phyloP scores from a whole-genome alignment of 2,113 vertebrate species.

The Oncorhynchus clarkii region DNA sequence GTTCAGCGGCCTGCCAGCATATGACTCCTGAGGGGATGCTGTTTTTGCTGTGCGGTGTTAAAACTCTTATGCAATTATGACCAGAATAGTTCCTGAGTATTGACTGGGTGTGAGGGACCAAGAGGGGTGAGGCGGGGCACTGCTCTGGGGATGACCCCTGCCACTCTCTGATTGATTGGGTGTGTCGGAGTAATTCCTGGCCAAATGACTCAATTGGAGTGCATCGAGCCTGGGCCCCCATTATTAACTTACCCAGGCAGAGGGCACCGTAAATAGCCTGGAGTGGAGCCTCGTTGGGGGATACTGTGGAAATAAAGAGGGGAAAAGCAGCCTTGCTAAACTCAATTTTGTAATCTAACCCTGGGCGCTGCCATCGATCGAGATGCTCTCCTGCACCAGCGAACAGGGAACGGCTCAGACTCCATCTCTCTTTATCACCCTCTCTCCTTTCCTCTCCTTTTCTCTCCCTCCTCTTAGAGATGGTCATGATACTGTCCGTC shows the following conservation, averaged over 20 bases:
- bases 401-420: constrained; percentile 26
- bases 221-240: constrained; percentile 37
- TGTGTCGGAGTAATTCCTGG: constrained; percentile 60
- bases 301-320: constrained; percentile 58
- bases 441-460: neutral
- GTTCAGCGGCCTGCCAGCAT: constrained; percentile 55
- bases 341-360: constrained; percentile 74
- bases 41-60: constrained; percentile 42
- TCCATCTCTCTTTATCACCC: constrained; percentile 25
- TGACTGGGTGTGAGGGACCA: constrained; percentile 50
- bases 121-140: constrained; percentile 45
- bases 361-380: constrained; percentile 60
- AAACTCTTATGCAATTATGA: constrained; percentile 64
- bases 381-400: constrained; percentile 48
- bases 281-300: constrained; percentile 61
- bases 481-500: neutral
- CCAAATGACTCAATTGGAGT: constrained; percentile 53
- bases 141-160: constrained; percentile 62
- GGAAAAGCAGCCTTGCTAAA: constrained; percentile 61
- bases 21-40: constrained; percentile 33
- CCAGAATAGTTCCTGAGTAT: constrained; percentile 62
- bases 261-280: constrained; percentile 64
- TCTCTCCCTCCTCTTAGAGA: neutral
- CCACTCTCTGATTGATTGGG: constrained; percentile 65
- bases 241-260: constrained; percentile 71